phyloP scores from a whole-genome alignment of 2,888 invertebrate species.

The Schizaphis graminum region DNA sequence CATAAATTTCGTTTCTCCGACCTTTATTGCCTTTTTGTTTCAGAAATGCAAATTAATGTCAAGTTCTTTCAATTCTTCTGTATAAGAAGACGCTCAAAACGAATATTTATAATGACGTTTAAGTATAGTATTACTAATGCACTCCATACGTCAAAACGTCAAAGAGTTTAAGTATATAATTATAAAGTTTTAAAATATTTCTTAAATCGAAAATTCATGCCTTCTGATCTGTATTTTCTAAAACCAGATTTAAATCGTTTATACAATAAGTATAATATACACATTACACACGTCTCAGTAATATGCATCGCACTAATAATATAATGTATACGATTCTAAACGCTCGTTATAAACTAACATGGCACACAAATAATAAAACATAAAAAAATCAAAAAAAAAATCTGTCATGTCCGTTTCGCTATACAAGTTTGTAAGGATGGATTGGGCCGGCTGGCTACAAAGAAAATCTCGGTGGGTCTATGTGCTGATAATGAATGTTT shows the following conservation, averaged over 20 bases:
- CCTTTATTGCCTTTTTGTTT: constrained; percentile 1
- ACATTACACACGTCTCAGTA: not conserved
- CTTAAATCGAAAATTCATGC: not conserved
- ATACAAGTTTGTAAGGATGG: not conserved
- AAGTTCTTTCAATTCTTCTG: not conserved
- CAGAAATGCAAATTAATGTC: constrained; percentile 21
- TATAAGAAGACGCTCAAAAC: not conserved
- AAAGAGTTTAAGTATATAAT: not conserved
- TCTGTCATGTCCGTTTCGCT: not conserved
- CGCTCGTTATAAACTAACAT: not conserved
- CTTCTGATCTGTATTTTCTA: not conserved
- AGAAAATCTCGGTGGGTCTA: no score
- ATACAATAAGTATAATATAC: not conserved
- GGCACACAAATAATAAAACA: not conserved
- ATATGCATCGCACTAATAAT: not conserved
- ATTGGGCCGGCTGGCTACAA: no score
- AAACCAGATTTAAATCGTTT: not conserved
- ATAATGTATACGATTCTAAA: not conserved
- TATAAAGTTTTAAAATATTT: not conserved
- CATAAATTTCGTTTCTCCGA: not conserved
- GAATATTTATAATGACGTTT: not conserved
- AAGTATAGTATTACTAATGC: not conserved
- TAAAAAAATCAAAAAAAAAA: not conserved
- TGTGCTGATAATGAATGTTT: no score
- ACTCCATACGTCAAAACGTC: not conserved